These are phyloP conservation scores for Galbula dea DNA, from an alignment of 2,113 vertebrate species.

Conservation along the genomic window DNA sequence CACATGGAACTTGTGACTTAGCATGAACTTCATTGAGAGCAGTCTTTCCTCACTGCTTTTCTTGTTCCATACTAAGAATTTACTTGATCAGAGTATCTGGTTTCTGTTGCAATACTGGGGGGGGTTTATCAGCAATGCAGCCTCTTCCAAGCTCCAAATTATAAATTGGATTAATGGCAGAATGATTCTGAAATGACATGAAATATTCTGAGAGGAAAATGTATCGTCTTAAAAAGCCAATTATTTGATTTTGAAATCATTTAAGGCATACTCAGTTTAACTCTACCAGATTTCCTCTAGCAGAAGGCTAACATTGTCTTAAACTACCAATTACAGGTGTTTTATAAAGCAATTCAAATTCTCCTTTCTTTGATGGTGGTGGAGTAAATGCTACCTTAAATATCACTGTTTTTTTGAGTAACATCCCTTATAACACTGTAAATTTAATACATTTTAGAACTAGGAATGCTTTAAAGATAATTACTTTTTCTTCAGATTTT, in stretches of 20 bases:
- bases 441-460: not conserved
- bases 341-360: not conserved
- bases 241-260: not conserved
- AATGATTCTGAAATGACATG: not conserved
- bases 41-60: not conserved
- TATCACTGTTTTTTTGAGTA: not conserved
- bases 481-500: not conserved
- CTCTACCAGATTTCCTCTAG: not conserved
- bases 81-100: not conserved
- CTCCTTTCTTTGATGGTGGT: not conserved
- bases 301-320: not conserved
- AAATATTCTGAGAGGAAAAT: not conserved
- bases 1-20: not conserved
- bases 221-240: not conserved
- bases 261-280: not conserved
- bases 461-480: not conserved
- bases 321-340: not conserved
- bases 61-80: not conserved
- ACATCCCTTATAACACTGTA: not conserved
- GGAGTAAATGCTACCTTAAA: constrained; percentile 14
- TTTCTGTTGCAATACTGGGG: not conserved
- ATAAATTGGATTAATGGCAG: not conserved
- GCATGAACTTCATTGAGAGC: not conserved
- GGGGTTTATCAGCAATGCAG: not conserved
- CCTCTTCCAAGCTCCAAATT: not conserved